Evolutionary conservation across 2,113 vertebrate genomes (phyloP), one percentile per base, ranked within the genome.

Genomic region (Lepus europaeus): DNA sequence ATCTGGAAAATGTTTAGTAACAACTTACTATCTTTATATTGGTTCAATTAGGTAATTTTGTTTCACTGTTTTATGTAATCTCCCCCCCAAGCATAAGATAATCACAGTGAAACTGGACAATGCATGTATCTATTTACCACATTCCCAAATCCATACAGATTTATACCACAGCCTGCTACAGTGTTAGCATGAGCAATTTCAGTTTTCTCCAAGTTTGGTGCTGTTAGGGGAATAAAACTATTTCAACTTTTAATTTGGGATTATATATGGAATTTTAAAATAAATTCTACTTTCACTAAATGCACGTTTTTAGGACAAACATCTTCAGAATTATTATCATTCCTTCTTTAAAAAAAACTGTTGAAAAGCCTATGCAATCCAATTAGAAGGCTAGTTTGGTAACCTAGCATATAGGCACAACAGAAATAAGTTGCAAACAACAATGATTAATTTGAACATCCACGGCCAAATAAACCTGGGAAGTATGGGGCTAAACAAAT

Each of bases 381-480:
- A 59, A 59, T 59, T 59, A 16, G 19, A 59, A 59, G 56, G 19
- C 19, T 59, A 16, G 56, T 59, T 19, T 20, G 56, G 45, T 45
- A 45, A 45, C 45, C 12, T 13, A 59, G 56, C 56, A 59, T 59
- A 59, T 59, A 14, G 14, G 56, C 19, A 59, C 56, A 20, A 59
- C 56, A 59, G 56, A 59, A 59, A 59, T 59, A 59, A 59, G 14
- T 59, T 59, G 56, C 56, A 59, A 59, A 59, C 14, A 59, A 63
- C 17, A 84, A 31, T 87, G 9, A 20, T 63, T 80, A 85, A 95
- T 49, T 63, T n/a, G 22, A 83, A 23, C 29, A 63, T 25, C 4
- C 22, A 90, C 78, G 29, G 64, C 25, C 22, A 89, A 96, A 87
- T 61, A 79, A 76, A 90, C 69, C 25, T 87, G 45, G 49, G 22